Percentiles rank a stretch among this genome's conserved stretches.
Conservation (phyloP, 2,888 invertebrate genomes). For the Sphecodes monilicornis region DNA sequence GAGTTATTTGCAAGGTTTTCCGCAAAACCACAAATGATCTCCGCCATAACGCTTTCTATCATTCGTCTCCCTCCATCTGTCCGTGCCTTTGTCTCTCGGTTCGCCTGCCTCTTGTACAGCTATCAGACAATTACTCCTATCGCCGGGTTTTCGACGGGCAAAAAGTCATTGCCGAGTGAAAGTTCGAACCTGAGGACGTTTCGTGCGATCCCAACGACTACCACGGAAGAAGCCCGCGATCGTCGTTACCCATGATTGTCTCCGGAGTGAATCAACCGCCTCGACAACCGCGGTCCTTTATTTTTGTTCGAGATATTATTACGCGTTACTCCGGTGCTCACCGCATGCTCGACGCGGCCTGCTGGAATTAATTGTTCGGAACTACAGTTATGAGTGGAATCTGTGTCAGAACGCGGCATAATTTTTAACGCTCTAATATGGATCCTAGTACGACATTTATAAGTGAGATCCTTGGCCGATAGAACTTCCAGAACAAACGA, state of each 20-base stretch:
- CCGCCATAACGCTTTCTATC: conserved; percentile 52
- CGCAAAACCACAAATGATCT: conserved; percentile 33
- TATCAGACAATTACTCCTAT: conserved; percentile 51
- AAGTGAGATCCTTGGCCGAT: neutral
- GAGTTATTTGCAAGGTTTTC: conserved; percentile 37
- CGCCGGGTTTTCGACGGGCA: conserved; percentile 46
- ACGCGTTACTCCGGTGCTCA: conserved; percentile 54
- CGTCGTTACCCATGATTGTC: conserved; percentile 4
- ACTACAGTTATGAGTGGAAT: conserved; percentile 70
- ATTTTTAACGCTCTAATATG: conserved; percentile 56
- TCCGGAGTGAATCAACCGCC: conserved; percentile 25
- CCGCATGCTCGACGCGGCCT: conserved; percentile 47
- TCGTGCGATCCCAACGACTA: conserved; percentile 29
- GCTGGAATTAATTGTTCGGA: conserved; percentile 70
- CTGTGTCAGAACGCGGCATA: conserved; percentile 55
- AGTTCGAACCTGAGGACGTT: conserved; percentile 46
- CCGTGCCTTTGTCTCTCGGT: neutral
- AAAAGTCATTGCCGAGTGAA: conserved; percentile 57
- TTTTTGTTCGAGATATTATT: conserved; percentile 49
- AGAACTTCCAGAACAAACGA: too few species aligned
- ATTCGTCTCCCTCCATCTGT: neutral
- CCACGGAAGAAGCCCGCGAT: conserved; percentile 23
- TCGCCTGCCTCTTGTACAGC: neutral
- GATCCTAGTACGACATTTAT: conserved; percentile 13
- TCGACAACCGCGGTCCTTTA: conserved; percentile 47